Conservation (phyloP, 2,113 vertebrate genomes). For the Psophia crepitans region DNA sequence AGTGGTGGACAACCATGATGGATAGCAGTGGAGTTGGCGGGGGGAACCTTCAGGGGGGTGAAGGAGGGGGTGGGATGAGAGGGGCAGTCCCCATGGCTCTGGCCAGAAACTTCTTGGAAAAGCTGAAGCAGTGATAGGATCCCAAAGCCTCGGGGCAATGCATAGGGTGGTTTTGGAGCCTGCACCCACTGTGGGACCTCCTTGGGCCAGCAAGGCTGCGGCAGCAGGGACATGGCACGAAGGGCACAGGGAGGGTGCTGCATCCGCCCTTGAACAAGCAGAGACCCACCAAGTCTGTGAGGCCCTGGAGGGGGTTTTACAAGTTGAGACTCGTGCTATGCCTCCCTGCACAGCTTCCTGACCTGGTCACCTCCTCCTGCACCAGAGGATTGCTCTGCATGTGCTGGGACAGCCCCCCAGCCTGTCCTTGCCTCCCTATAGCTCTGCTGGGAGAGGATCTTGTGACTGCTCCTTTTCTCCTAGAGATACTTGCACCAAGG, state of each 20-base stretch:
- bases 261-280: neutral
- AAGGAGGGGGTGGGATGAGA: neutral
- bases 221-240: neutral
- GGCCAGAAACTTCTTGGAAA: neutral
- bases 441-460: neutral
- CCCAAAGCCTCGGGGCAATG: neutral
- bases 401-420: neutral
- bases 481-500: neutral
- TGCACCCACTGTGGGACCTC: neutral
- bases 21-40: neutral
- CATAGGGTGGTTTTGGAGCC: neutral
- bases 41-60: neutral
- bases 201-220: neutral
- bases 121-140: neutral
- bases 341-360: neutral
- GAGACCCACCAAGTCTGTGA: neutral
- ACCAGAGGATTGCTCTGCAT: neutral
- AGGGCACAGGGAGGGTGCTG: neutral
- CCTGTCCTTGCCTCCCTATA: neutral
- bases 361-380: neutral
- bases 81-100: neutral
- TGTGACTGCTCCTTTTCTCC: neutral
- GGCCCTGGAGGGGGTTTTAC: neutral
- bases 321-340: neutral
- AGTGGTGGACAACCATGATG: fast-evolving